Evolutionary conservation across 53 echinoderm and acorn worm species (phyloP), one percentile per base, ranked within the genome.

Genomic region (Paracentrotus lividus): DNA sequence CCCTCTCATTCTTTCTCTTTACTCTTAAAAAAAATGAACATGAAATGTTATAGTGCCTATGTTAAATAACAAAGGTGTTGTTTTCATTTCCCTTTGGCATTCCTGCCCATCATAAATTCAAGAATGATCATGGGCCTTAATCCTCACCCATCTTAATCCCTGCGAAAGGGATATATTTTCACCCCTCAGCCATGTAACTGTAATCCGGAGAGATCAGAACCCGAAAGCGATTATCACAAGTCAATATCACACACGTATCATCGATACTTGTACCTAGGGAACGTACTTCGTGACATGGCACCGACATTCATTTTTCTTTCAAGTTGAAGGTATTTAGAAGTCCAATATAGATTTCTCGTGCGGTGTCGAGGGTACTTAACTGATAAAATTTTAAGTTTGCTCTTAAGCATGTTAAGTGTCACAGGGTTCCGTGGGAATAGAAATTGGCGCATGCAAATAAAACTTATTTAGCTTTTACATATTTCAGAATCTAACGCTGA

Each of bases 381-480:
- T 81, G 81, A 81, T 44, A 81, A n/a, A 81, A 49, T n/a, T 47
- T 27, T 47, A 26, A 44, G 47, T 81, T 81, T 81, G 81, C 81
- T 81, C 81, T 45, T 45, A 81, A 81, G 47, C 81, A 10, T 27
- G 81, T 45, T 45, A 81, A 81, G 47, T 47, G 24, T 27, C 45
- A n/a, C 45, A 24, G 10, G 24, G 86, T 7, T 56, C 86, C 86
- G 4, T 21, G 38, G 86, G 86, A 34, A 53, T 53, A 2, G 33
- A 54, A 86, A 86, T 33, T 86, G 86, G 86, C 27, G 57, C 86
- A 86, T 86, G 86, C 15, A 57, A 86, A 86, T 86, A 86, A 56
- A 86, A 86, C 56, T 86, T 86, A 86, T 81, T 81, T 81, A 81
- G 81, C 81, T 81, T 81, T 40, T 47, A 44, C 27, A 3, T 81